A percentile compares a stretch with the other conserved stretches of the same genome.
These are phyloP conservation scores for Otolemur garnettii DNA, from an alignment of 2,113 vertebrate genomes.

Conservation along the genomic window DNA sequence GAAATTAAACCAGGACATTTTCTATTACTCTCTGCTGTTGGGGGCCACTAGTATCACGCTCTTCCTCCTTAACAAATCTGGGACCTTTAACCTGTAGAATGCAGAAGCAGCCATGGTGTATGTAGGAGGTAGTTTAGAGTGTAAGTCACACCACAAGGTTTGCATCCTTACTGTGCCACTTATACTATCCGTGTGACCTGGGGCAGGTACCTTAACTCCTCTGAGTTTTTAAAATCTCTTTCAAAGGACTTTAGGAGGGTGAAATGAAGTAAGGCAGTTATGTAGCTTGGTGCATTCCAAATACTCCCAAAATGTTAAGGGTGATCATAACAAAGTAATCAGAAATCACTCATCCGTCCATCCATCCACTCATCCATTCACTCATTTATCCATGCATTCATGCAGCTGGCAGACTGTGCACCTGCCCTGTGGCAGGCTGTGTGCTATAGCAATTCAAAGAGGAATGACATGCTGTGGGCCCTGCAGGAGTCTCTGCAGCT, in stretches of 20 bases:
- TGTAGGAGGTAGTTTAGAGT: background rate
- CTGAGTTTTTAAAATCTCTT: background rate
- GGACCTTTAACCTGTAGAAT: background rate
- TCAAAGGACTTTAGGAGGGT: background rate
- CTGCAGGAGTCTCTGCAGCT: background rate
- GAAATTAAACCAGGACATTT: background rate
- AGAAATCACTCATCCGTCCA: background rate
- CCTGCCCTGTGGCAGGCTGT: background rate
- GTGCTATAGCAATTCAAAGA: background rate
- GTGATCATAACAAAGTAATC: background rate
- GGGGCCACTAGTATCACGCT: background rate
- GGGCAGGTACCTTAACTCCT: background rate
- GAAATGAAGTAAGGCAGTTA: background rate
- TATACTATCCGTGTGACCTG: background rate
- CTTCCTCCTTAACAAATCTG: background rate
- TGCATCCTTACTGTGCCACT: background rate
- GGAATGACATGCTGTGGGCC: fast-evolving
- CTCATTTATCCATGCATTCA: background rate
- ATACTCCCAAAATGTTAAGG: background rate
- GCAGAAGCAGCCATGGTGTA: background rate
- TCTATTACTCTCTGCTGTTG: background rate
- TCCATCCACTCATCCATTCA: background rate
- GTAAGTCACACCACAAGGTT: background rate
- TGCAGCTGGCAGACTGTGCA: background rate
- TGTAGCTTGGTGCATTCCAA: no score